Percentiles rank a stretch among this genome's conserved stretches.
phyloP scores from a whole-genome alignment of 2,888 invertebrate genomes.

The Salpingus planirostris region DNA sequence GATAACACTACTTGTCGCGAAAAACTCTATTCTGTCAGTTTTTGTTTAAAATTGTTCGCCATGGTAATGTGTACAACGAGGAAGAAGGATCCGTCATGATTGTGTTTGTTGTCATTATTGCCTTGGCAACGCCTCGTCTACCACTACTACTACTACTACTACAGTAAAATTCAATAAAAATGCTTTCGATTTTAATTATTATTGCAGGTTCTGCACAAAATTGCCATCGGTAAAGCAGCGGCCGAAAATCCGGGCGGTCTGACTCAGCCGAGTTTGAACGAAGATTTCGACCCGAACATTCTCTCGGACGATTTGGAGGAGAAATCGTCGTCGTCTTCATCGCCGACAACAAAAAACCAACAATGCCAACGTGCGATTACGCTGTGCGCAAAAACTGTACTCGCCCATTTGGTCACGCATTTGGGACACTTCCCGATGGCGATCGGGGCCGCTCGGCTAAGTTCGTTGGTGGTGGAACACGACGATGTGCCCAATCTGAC shows the following conservation, averaged over 20 bases:
- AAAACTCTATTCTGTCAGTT: no score
- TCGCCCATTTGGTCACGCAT: slow-evolving; percentile 84
- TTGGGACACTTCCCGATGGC: slow-evolving; percentile 93
- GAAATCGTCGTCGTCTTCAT: slow-evolving; percentile 40
- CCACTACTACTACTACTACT: no score
- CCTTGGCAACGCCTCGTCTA: no score
- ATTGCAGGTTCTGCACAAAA: slow-evolving; percentile 50
- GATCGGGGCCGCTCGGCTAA: slow-evolving; percentile 77
- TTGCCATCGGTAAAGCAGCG: slow-evolving; percentile 49
- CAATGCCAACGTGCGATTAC: slow-evolving; percentile 50
- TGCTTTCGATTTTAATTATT: not conserved
- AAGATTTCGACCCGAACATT: slow-evolving; percentile 67
- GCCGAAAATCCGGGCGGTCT: slow-evolving; percentile 45
- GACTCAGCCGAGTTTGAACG: slow-evolving; percentile 47
- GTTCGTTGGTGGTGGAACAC: slow-evolving; percentile 84
- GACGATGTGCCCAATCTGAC: slow-evolving; percentile 74
- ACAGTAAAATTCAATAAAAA: no score
- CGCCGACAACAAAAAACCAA: slow-evolving; percentile 41
- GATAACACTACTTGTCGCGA: no score
- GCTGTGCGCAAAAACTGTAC: slow-evolving; percentile 48
- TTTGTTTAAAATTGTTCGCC: no score
- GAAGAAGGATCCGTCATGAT: no score
- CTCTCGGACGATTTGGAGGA: slow-evolving; percentile 60
- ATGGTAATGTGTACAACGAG: no score
- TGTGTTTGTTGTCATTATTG: no score